A percentile compares a stretch with the other conserved stretches of the same genome.
Evolutionary conservation across 2,797 vertebrate species (phyloP).

Genomic region (Huso huso): DNA sequence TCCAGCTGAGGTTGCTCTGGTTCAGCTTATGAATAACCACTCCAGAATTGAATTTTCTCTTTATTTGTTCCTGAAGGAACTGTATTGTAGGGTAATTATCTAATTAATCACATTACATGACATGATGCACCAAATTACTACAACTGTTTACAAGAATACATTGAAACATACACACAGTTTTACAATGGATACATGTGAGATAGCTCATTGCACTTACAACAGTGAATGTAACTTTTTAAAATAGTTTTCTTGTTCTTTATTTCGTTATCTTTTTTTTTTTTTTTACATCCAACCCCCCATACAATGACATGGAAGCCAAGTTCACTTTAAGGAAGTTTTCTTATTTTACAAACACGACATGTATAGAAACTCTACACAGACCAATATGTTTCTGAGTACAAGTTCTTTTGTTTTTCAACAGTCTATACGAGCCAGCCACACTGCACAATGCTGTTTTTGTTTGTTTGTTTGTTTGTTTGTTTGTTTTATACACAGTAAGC

Average conservation of each 20-base stretch:
- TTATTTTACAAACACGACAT: constrained; percentile 59
- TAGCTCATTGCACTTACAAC: constrained; percentile 84
- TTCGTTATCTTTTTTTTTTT: constrained; percentile 48
- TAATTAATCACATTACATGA: constrained; percentile 91
- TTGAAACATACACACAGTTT: constrained; percentile 88
- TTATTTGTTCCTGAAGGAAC: constrained; percentile 84
- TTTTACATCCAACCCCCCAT: constrained; percentile 39
- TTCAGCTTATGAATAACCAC: background rate
- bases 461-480: constrained; percentile 33
- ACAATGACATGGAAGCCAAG: constrained; percentile 46
- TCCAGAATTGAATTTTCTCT: constrained; percentile 72
- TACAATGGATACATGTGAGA: constrained; percentile 89
- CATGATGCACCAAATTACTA: constrained; percentile 89
- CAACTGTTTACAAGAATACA: constrained; percentile 92
- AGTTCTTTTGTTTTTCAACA: constrained; percentile 61
- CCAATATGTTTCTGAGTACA: constrained; percentile 28
- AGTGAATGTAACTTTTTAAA: constrained; percentile 69
- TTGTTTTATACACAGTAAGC: constrained; percentile 63
- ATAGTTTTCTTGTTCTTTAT: constrained; percentile 48
- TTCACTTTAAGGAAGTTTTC: constrained; percentile 52
- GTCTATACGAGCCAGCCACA: constrained; percentile 71
- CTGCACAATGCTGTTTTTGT: constrained; percentile 58
- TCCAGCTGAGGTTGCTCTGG: background rate
- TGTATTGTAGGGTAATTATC: constrained; percentile 87
- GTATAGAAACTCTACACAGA: constrained; percentile 60